These are phyloP conservation scores for Tribolium castaneum DNA, from an alignment of 1,140 invertebrate species.

Conservation along the genomic window DNA sequence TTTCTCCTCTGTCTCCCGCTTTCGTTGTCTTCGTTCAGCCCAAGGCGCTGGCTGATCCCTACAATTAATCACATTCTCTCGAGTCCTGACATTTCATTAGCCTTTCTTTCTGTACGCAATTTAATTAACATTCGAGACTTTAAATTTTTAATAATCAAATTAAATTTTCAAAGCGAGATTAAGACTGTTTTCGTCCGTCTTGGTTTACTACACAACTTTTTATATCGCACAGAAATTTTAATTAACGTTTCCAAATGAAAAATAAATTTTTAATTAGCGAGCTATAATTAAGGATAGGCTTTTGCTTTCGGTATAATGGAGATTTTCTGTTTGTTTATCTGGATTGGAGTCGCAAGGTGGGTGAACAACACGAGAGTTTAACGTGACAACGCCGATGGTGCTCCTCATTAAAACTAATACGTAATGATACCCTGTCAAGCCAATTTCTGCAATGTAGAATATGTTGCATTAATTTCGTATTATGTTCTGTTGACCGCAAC, in stretches of 20 bases:
- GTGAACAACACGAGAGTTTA: neutral
- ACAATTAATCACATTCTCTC: conserved; percentile 62
- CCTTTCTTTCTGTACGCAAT: conserved; percentile 61
- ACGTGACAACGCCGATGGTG: neutral
- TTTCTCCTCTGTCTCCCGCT: conserved; percentile 4
- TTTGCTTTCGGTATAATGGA: conserved; percentile 37
- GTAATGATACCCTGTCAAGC: conserved; percentile 12
- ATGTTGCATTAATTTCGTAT: conserved; percentile 30
- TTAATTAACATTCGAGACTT: conserved; percentile 62
- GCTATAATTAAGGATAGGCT: conserved; percentile 40
- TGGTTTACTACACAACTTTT: conserved; percentile 50
- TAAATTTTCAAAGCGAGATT: conserved; percentile 60
- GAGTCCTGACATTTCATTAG: conserved; percentile 62
- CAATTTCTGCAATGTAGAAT: neutral
- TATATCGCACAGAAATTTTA: conserved; percentile 45
- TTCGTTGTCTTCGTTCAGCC: conserved; percentile 30
- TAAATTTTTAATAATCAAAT: conserved; percentile 62
- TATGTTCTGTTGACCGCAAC: conserved; percentile 15
- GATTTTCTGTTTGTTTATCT: conserved; percentile 30
- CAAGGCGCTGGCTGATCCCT: conserved; percentile 43
- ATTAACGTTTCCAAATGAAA: conserved; percentile 50
- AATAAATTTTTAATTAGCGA: conserved; percentile 49
- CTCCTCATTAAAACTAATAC: conserved; percentile 2
- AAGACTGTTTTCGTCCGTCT: conserved; percentile 56
- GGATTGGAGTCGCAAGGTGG: neutral